Evolutionary conservation across 2,113 vertebrate species (phyloP), one percentile per base, ranked within the genome.

Genomic region (Mionectes macconnelli): DNA sequence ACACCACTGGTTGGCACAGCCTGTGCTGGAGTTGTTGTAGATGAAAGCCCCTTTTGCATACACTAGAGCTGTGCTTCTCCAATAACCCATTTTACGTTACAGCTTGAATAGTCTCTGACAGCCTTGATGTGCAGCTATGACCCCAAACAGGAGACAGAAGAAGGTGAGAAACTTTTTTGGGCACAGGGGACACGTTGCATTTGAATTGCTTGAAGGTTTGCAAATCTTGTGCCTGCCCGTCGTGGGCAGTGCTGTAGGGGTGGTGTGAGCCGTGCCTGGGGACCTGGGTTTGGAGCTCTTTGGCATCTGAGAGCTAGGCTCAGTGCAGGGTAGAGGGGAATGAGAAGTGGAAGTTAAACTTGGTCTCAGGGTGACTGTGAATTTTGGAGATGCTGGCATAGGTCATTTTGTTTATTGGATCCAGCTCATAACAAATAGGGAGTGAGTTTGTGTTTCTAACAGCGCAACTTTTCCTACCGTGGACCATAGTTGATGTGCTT

Each of bases 381-480:
- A 47, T 87, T 94, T 95, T 90, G 85, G 88, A 95, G 92, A 77
- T 76, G 91, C 81, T 94, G 87, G 93, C 50, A 42, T 93, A 91
- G 87, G 45, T 90, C 24, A 2, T 88, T 87, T 84, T 95, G 86
- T 95, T 90, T 79, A 23, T 90, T 96, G 94, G 72, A 80, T 80
- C 90, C 82, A 86, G 92, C 93, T 96, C 68, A 77, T 91, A 96
- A 91, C 89, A 84, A 84, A 52, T 87, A 95, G 67, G 47, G 95
- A 97, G 92, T 85, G 90, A 94, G 69, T 94, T 92, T 94, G 84
- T 80, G 91, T 93, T 96, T 90, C 87, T 96, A 92, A 90, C 76
- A 74, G 76, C 2, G 21, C 62, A 60, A 11, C 63, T 93, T 93
- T 94, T 95, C 84, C 84, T 90, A 79, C 92, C 6, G 8, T 64